Conservation (phyloP, 2,888 invertebrate species). For the Drosophila anomalata region DNA sequence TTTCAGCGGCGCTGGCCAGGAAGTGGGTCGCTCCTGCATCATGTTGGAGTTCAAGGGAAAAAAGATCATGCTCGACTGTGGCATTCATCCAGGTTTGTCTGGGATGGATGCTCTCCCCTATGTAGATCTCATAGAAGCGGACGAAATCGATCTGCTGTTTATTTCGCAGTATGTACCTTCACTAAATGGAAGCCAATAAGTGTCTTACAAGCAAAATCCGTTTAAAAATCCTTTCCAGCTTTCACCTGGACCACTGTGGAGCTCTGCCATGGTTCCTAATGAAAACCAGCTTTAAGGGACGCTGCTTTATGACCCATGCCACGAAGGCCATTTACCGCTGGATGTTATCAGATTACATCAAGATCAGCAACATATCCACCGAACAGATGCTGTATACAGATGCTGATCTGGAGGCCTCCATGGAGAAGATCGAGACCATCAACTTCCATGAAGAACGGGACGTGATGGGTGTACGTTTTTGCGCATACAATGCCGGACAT, state of each 20-base stretch:
- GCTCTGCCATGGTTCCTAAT: slow-evolving; percentile 98
- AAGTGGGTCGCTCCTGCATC: slow-evolving; percentile 99
- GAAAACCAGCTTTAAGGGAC: slow-evolving; percentile 98
- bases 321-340: slow-evolving; percentile 99
- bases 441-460: slow-evolving; percentile 99
- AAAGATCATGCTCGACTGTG: slow-evolving; percentile 99
- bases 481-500: slow-evolving; percentile 99
- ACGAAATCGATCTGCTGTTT: slow-evolving; percentile 96
- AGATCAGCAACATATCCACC: slow-evolving; percentile 98
- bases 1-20: slow-evolving; percentile 94
- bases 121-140: slow-evolving; percentile 98
- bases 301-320: slow-evolving; percentile 99
- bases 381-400: slow-evolving; percentile 99
- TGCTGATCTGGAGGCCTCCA: slow-evolving; percentile 97
- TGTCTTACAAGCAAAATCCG: background rate
- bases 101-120: slow-evolving; percentile 99
- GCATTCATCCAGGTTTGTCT: slow-evolving; percentile 98
- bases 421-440: slow-evolving; percentile 99
- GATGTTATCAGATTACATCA: slow-evolving; percentile 99
- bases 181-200: background rate
- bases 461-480: slow-evolving; percentile 97
- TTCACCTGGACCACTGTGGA: slow-evolving; percentile 99
- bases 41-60: slow-evolving; percentile 99
- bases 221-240: slow-evolving; percentile 86
- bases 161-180: slow-evolving; percentile 93